phyloP scores from a whole-genome alignment of 2,113 vertebrate genomes.

The Rallus limicola region DNA sequence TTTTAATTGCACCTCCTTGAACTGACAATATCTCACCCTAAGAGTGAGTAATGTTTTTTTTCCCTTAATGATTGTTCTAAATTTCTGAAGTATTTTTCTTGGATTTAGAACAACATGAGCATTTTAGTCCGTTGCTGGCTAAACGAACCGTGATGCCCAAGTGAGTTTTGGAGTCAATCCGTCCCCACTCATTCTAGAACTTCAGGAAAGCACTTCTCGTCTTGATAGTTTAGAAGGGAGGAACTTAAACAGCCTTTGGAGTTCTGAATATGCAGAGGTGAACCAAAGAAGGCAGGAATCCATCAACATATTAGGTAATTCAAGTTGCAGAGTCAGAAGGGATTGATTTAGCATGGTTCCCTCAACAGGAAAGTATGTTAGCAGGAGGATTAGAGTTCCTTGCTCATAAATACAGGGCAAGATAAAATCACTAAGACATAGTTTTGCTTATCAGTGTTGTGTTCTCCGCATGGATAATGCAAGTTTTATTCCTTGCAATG shows the following conservation, averaged over 20 bases:
- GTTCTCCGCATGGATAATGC: not conserved
- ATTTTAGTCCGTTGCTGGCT: not conserved
- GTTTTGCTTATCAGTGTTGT: not conserved
- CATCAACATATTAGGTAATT: not conserved
- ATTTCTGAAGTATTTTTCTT: not conserved
- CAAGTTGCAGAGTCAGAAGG: not conserved
- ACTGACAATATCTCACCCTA: not conserved
- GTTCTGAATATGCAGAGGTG: not conserved
- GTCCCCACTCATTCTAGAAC: not conserved
- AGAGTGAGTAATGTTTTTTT: not conserved
- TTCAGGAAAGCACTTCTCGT: not conserved
- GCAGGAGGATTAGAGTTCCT: not conserved
- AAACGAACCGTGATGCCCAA: not conserved
- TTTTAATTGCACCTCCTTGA: not conserved
- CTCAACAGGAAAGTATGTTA: not conserved
- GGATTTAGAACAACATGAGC: not conserved
- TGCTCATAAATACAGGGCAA: not conserved
- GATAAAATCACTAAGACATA: not conserved
- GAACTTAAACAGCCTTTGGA: not conserved
- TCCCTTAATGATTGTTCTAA: not conserved
- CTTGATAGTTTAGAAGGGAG: not conserved
- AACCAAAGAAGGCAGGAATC: not conserved
- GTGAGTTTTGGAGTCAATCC: not conserved
- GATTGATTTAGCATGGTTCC: not conserved
- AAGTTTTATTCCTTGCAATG: not conserved